These are phyloP conservation scores for Caenorhabditis remanei DNA, from an alignment of 1,140 invertebrate species.

Conservation along the genomic window DNA sequence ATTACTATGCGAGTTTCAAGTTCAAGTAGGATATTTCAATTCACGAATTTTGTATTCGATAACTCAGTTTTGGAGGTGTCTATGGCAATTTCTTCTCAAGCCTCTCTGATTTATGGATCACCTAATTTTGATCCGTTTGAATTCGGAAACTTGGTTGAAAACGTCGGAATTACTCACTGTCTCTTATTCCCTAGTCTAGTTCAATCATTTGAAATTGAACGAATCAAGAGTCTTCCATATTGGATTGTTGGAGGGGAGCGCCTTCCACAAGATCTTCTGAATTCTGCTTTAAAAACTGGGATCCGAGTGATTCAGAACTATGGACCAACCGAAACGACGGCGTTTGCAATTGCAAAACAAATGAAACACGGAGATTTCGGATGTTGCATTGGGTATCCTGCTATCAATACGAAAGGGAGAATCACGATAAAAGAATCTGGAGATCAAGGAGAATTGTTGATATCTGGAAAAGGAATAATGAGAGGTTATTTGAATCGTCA, in stretches of 20 bases:
- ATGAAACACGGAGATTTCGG: slow-evolving; percentile 64
- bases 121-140: slow-evolving; percentile 38
- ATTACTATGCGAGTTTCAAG: background rate
- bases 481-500: slow-evolving; percentile 63
- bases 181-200: slow-evolving; percentile 66
- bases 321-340: slow-evolving; percentile 67
- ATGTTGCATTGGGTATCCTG: slow-evolving; percentile 60
- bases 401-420: slow-evolving; percentile 50
- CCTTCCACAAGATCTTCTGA: slow-evolving; percentile 47
- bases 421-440: background rate
- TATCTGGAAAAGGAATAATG: slow-evolving; percentile 60
- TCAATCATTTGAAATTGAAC: slow-evolving; percentile 45
- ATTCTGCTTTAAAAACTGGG: slow-evolving; percentile 42
- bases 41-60: slow-evolving; percentile 67
- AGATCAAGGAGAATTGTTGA: slow-evolving; percentile 16
- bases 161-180: slow-evolving; percentile 56
- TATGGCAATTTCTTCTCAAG: slow-evolving; percentile 49
- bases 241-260: slow-evolving; percentile 68
- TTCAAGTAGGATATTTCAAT: slow-evolving; percentile 63
- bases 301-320: slow-evolving; percentile 67
- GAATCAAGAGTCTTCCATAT: slow-evolving; percentile 50
- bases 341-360: slow-evolving; percentile 61
- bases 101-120: slow-evolving; percentile 44
- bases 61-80: slow-evolving; percentile 68
- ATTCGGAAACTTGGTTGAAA: slow-evolving; percentile 48